Evolutionary conservation across 2,797 vertebrate genomes (phyloP), one percentile per base, ranked within the genome.

Genomic region (Vultur gryphus): DNA sequence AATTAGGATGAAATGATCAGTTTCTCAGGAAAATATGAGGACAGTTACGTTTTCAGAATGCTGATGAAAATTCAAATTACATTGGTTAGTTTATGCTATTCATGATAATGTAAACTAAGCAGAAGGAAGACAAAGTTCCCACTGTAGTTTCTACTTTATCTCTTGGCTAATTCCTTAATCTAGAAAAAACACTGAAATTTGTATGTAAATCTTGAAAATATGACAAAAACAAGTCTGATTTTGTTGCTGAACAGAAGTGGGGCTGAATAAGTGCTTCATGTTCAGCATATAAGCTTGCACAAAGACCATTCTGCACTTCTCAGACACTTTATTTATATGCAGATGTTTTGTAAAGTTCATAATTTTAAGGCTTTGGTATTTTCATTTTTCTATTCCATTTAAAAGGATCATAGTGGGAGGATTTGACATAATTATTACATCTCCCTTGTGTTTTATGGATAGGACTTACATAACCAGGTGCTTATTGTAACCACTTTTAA

Each of bases 401-500:
- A 64, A 67, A 77, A 73, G 33, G 4, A 73, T 49, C 19, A 31
- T 55, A 51, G 54, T 49, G 18, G 33, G 92, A 96, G 16, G 18
- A 90, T 59, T 86, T 87, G 66, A 76, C 31, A 49, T 87, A 93
- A 89, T 86, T 95, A 79, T 93, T 82, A 62, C 0, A 33, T 58
- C 28, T 96, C 88, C n/a, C 66, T 62, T 79, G 86, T 82, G 92
- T 94, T 81, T 91, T 80, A 95, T 55, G 41, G 54, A 35, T 82
- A 88, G 44, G 33, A 64, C 72, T 79, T 84, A 72, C 28, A 93
- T 59, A 92, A 76, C 64, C 66, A 92, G 64, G 84, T 90, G 43
- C 54, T 97, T 84, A 72, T 94, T 95, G 87, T 55, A 95, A 84
- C 84, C 58, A 92, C 64, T 95, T 95, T 81, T 87, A 96, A 95